phyloP scores from a whole-genome alignment of 23 tunicate species.

The Ciona savignyi region DNA sequence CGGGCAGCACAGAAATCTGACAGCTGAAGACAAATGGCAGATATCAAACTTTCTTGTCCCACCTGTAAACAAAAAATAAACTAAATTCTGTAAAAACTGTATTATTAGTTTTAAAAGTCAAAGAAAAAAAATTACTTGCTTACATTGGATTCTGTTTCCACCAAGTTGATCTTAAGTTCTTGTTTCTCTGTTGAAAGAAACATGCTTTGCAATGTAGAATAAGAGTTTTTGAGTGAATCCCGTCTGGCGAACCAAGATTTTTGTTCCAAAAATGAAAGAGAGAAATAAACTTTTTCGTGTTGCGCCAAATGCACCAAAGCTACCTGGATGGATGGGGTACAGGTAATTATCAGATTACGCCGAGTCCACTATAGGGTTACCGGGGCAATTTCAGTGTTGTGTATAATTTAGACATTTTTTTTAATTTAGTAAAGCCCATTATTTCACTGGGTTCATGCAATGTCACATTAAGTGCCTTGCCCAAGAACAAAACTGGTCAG shows the following conservation, averaged over 20 bases:
- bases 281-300: constrained; percentile 47
- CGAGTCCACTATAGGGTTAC: no score
- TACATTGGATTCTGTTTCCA: no score
- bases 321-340: constrained; percentile 14
- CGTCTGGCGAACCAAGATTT: constrained; percentile 62
- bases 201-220: constrained; percentile 19
- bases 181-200: constrained; percentile 26
- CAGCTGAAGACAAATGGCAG: constrained; percentile 23
- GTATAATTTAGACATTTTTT: no score
- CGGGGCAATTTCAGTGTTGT: no score
- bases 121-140: no score
- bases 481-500: no score
- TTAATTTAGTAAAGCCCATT: no score
- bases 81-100: no score
- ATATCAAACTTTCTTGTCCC: not conserved
- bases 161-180: not conserved
- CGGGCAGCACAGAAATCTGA: constrained; percentile 49
- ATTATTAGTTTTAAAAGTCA: no score
- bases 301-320: constrained; percentile 43
- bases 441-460: no score
- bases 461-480: no score
- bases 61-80: not conserved
- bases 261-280: constrained; percentile 57
- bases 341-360: no score
- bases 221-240: constrained; percentile 53